Evolutionary conservation across 1,140 invertebrate genomes (phyloP).

Genomic region (Asobara japonica): DNA sequence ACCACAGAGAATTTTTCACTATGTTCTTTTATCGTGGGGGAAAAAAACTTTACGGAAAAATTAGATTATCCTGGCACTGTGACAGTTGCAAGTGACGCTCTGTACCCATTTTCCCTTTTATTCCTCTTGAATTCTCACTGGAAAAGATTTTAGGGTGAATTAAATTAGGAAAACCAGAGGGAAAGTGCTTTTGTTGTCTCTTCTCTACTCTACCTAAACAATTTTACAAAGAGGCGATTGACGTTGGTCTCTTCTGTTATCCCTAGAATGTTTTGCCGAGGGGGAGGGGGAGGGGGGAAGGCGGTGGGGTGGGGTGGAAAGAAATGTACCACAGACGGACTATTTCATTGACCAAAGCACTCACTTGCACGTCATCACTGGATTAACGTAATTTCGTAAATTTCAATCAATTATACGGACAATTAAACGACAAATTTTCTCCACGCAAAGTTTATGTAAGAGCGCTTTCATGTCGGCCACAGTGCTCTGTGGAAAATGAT

Average conservation of each 20-base stretch:
- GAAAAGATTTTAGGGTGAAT: conserved; percentile 6
- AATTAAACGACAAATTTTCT: not conserved
- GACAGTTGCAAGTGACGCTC: conserved; percentile 3
- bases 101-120: not conserved
- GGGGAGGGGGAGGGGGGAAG: too few relatives aligned
- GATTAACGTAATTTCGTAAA: not conserved
- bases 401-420: not conserved
- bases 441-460: not conserved
- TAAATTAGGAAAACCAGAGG: not conserved
- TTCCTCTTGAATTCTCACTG: not conserved
- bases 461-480: not conserved
- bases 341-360: not conserved
- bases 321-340: not conserved
- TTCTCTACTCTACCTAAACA: not conserved
- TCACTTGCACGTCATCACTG: not conserved
- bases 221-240: not conserved
- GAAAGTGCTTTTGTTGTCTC: not conserved
- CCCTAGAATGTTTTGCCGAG: not conserved
- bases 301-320: too few relatives aligned
- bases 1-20: not conserved
- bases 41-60: not conserved
- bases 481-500: too few relatives aligned
- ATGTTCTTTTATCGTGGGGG: not conserved
- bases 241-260: not conserved
- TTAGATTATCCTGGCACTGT: not conserved